These are phyloP conservation scores for Stratiolaelaps scimitus DNA, from an alignment of 1,140 invertebrate species.

Conservation along the genomic window DNA sequence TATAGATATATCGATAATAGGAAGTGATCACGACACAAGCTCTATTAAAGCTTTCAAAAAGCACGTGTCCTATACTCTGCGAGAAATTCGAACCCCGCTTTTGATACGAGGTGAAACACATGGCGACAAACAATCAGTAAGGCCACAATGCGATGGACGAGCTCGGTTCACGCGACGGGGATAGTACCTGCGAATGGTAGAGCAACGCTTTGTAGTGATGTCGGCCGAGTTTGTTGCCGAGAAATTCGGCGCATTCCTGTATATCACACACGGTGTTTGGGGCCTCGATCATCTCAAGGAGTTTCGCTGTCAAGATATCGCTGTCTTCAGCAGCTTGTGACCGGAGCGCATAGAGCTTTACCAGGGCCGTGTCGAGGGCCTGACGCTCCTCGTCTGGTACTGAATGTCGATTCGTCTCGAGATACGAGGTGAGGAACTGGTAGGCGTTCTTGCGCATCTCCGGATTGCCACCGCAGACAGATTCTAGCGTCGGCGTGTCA, in stretches of 20 bases:
- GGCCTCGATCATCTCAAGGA: slow-evolving; percentile 32
- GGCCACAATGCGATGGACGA: too few species aligned
- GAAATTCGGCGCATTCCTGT: slow-evolving; percentile 41
- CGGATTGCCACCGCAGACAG: slow-evolving; percentile 4
- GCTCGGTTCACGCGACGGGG: too few species aligned
- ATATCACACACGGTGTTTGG: slow-evolving; percentile 41
- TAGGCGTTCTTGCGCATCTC: slow-evolving; percentile 27
- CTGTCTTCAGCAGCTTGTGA: slow-evolving; percentile 16
- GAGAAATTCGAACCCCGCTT: too few species aligned
- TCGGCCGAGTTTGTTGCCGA: not conserved
- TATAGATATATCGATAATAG: too few species aligned
- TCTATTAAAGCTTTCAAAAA: too few species aligned
- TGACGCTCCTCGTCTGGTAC: slow-evolving; percentile 32
- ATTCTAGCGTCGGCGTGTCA: slow-evolving; percentile 14
- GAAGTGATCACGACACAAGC: too few species aligned
- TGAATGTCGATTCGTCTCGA: not conserved
- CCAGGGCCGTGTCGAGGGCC: slow-evolving; percentile 44
- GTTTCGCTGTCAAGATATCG: slow-evolving; percentile 1
- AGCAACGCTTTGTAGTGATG: slow-evolving; percentile 21
- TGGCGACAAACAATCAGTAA: too few species aligned
- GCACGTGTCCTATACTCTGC: too few species aligned
- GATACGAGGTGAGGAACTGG: slow-evolving; percentile 9
- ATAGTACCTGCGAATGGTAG: slow-evolving; percentile 35
- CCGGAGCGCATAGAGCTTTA: slow-evolving; percentile 42
- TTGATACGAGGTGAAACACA: too few species aligned